These are phyloP conservation scores for Coptodon rendalli DNA, from an alignment of 2,113 vertebrate species.

Conservation along the genomic window DNA sequence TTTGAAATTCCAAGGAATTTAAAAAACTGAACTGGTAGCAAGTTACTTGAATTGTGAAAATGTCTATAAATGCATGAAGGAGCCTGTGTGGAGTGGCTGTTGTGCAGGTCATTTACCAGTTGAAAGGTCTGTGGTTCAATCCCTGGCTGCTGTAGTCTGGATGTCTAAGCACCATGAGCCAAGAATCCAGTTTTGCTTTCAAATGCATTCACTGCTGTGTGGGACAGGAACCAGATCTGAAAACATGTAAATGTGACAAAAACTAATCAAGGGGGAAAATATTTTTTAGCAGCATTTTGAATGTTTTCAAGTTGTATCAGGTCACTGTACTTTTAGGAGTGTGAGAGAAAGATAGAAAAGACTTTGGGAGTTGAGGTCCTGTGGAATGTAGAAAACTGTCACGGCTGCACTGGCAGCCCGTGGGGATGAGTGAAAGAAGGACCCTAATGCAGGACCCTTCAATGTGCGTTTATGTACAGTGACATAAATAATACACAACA, in stretches of 20 bases:
- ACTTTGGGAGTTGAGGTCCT: not conserved
- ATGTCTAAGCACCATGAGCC: not conserved
- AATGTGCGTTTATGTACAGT: not conserved
- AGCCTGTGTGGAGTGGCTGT: not conserved
- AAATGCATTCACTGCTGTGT: not conserved
- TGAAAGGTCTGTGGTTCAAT: not conserved
- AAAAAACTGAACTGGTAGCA: not conserved
- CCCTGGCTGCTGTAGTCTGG: not conserved
- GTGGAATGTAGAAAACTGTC: not conserved
- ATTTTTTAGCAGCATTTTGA: not conserved
- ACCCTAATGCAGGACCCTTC: not conserved
- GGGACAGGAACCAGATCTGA: not conserved
- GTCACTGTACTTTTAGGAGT: not conserved
- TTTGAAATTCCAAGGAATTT: not conserved
- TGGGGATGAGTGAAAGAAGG: not conserved
- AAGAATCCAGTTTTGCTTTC: not conserved
- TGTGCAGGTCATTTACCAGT: not conserved
- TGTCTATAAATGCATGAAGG: not conserved
- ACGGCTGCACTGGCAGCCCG: rapidly evolving
- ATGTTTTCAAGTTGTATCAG: not conserved
- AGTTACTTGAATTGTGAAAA: not conserved
- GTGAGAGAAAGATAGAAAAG: rapidly evolving
- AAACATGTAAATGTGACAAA: not conserved
- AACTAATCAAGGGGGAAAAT: not conserved
- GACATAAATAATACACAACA: not conserved